phyloP scores from a whole-genome alignment of 2,797 vertebrate genomes.

The Lacerta bilineata region DNA sequence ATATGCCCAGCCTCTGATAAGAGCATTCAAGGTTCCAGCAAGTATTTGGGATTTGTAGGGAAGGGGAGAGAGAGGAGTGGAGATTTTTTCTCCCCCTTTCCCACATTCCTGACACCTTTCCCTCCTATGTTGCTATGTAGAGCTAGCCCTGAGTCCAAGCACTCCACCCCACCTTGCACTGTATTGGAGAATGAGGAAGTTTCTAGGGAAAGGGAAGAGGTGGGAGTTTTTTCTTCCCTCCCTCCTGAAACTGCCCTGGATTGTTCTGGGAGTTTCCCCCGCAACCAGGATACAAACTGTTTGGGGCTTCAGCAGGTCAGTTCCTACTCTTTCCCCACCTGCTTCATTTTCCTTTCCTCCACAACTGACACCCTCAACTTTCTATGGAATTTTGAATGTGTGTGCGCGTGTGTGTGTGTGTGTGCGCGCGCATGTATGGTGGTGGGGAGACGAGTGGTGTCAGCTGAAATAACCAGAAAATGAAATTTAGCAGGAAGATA shows the following conservation, averaged over 20 bases:
- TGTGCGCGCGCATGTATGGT: too few relatives aligned
- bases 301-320: not conserved
- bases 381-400: not conserved
- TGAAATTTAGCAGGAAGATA: not conserved
- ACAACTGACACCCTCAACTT: not conserved
- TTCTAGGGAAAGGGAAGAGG: not conserved
- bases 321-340: not conserved
- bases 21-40: not conserved
- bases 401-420: too few relatives aligned
- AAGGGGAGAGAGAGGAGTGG: too few relatives aligned
- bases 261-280: too few relatives aligned
- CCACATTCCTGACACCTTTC: not conserved
- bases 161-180: not conserved
- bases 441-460: too few relatives aligned
- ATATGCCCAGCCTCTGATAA: not conserved
- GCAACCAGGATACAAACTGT: not conserved
- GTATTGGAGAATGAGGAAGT: not conserved
- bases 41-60: not conserved
- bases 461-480: not conserved
- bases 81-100: fast-evolving
- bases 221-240: not conserved
- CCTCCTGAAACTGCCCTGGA: not conserved
- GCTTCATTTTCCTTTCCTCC: not conserved
- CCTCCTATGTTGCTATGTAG: not conserved
- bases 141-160: not conserved